These are phyloP conservation scores for Drosophila funebris DNA, from an alignment of 1,140 invertebrate species.

Conservation along the genomic window DNA sequence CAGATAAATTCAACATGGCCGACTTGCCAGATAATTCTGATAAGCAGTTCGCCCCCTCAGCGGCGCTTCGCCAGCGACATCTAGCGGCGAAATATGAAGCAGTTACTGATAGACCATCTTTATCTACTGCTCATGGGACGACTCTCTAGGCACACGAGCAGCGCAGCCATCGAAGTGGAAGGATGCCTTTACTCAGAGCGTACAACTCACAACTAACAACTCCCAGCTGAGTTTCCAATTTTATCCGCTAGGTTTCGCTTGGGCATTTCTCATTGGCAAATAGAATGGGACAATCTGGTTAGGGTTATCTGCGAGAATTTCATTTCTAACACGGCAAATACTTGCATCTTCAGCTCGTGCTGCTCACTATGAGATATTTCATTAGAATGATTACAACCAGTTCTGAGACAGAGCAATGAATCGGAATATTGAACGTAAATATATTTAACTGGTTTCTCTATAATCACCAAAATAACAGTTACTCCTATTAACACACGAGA, in stretches of 20 bases:
- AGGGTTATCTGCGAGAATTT: not conserved
- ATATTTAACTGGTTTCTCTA: not conserved
- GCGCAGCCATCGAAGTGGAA: constrained; percentile 20
- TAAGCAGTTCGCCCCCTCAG: constrained; percentile 16
- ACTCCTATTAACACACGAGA: not conserved
- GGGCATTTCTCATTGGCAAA: constrained; percentile 27
- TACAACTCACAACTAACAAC: constrained; percentile 11
- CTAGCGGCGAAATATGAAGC: constrained; percentile 33
- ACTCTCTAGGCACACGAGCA: constrained; percentile 33
- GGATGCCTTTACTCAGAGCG: constrained; percentile 23
- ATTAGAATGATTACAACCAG: not conserved
- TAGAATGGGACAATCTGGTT: constrained; percentile 13
- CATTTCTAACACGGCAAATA: not conserved
- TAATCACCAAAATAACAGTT: not conserved
- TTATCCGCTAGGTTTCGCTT: constrained; percentile 52
- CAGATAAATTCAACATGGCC: constrained; percentile 78
- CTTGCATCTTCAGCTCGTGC: not conserved
- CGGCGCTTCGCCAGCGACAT: constrained; percentile 29
- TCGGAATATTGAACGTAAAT: not conserved
- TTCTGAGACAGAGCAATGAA: not conserved
- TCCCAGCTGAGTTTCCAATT: constrained; percentile 28
- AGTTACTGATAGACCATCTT: constrained; percentile 21
- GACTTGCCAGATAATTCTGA: constrained; percentile 52
- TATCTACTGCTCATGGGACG: constrained; percentile 52
- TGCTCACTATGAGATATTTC: not conserved